Percentiles rank a stretch among this genome's conserved stretches.
These are phyloP conservation scores for Octomys mimax DNA, from an alignment of 2,797 vertebrate genomes.

Conservation along the genomic window DNA sequence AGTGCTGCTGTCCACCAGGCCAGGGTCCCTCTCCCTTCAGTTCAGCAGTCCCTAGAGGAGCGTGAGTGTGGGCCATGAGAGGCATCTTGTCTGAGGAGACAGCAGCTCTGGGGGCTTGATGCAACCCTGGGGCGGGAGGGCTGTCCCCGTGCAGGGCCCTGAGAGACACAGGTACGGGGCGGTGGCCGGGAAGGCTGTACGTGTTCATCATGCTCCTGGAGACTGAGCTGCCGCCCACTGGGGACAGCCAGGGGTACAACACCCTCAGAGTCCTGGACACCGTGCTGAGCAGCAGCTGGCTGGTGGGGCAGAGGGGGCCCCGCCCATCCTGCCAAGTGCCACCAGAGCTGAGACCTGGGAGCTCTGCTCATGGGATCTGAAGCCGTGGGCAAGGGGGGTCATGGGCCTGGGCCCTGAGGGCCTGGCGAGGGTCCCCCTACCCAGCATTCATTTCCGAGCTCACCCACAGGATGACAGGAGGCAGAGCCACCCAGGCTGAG, in stretches of 20 bases:
- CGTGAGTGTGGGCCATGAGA: no score
- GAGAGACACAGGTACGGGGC: not conserved
- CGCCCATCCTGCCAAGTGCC: no score
- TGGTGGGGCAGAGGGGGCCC: no score
- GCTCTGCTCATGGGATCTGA: not conserved
- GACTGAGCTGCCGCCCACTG: rapidly evolving
- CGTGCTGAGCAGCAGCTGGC: not conserved
- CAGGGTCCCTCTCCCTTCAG: rapidly evolving
- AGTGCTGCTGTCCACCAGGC: not conserved
- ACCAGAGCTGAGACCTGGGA: not conserved
- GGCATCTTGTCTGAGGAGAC: not conserved
- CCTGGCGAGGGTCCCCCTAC: not conserved
- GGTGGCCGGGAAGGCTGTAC: not conserved
- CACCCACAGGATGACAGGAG: not conserved
- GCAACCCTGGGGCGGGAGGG: rapidly evolving
- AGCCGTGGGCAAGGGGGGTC: no score
- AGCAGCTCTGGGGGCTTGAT: not conserved
- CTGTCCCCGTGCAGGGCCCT: not conserved
- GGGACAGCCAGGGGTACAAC: rapidly evolving
- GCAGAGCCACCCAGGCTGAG: not conserved
- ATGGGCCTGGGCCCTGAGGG: not conserved
- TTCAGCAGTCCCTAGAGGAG: not conserved
- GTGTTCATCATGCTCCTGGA: rapidly evolving
- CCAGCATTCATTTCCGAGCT: not conserved
- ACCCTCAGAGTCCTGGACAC: rapidly evolving